phyloP scores from a whole-genome alignment of 2,888 invertebrate species.

The Dorcus hopei region DNA sequence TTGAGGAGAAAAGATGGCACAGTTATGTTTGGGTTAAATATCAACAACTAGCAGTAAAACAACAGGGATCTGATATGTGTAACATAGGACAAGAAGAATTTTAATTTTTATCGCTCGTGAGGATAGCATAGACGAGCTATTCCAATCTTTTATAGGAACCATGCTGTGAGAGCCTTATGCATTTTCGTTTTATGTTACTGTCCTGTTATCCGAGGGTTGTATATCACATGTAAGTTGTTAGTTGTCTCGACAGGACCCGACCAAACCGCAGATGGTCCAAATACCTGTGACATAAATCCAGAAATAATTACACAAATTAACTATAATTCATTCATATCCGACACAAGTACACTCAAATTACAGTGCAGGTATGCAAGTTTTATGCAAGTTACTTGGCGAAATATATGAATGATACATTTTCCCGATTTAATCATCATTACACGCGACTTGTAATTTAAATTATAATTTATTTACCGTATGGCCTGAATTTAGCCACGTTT shows the following conservation, averaged over 20 bases:
- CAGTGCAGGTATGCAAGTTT: slow-evolving; percentile 1
- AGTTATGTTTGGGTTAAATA: slow-evolving; percentile 27
- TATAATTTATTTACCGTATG: slow-evolving; percentile 5
- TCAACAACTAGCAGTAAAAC: slow-evolving; percentile 26
- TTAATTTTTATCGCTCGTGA: slow-evolving; percentile 32
- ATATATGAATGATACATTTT: slow-evolving; percentile 9
- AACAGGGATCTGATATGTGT: slow-evolving; percentile 33
- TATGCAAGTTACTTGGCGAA: slow-evolving; percentile 5
- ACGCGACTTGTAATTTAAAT: slow-evolving; percentile 4
- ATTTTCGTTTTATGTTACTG: slow-evolving; percentile 34
- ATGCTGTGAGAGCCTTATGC: slow-evolving; percentile 29
- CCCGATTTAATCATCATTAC: slow-evolving; percentile 7
- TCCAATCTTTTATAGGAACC: slow-evolving; percentile 28
- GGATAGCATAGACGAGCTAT: slow-evolving; percentile 19
- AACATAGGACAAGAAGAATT: slow-evolving; percentile 30
- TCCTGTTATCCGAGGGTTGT: slow-evolving; percentile 32
- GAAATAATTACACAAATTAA: slow-evolving; percentile 30
- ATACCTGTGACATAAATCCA: slow-evolving; percentile 31
- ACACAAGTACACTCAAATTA: slow-evolving; percentile 11
- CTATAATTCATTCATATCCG: slow-evolving; percentile 23
- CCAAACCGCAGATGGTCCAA: slow-evolving; percentile 27
- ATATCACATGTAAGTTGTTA: slow-evolving; percentile 30
- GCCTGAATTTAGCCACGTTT: slow-evolving; percentile 6
- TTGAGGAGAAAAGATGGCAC: slow-evolving; percentile 20
- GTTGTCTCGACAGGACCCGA: slow-evolving; percentile 23